A percentile compares a stretch with the other conserved stretches of the same genome.
phyloP scores from a whole-genome alignment of 2,888 invertebrate species.

The Sphaeridia pumilis region DNA sequence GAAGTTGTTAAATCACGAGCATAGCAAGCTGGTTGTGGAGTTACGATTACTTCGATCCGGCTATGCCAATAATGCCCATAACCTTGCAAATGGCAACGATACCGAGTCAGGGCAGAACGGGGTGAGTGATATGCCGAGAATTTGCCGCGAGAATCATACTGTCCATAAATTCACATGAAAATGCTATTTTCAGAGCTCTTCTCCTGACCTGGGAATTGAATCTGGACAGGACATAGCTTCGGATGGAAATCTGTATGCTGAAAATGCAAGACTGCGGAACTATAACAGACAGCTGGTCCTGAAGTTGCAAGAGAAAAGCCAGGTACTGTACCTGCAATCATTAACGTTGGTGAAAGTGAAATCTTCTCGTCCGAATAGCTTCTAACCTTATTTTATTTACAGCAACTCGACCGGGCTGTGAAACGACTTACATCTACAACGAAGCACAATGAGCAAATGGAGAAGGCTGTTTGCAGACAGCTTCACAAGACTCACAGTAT shows the following conservation, averaged over 20 bases:
- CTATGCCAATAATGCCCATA: background rate
- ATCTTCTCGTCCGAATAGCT: too few relatives aligned
- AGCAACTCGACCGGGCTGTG: slow-evolving; percentile 62
- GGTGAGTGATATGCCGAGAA: background rate
- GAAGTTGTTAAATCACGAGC: slow-evolving; percentile 25
- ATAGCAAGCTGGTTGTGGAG: slow-evolving; percentile 28
- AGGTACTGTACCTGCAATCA: slow-evolving; percentile 15
- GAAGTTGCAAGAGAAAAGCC: slow-evolving; percentile 28
- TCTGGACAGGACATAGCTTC: slow-evolving; percentile 52
- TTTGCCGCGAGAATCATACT: too few relatives aligned
- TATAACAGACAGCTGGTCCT: slow-evolving; percentile 26
- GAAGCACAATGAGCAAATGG: slow-evolving; percentile 66
- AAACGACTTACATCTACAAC: slow-evolving; percentile 63
- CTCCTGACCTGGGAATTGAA: slow-evolving; percentile 82
- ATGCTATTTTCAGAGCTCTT: slow-evolving; percentile 44
- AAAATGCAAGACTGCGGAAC: slow-evolving; percentile 25
- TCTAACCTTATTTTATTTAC: too few relatives aligned
- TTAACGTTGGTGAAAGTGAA: background rate
- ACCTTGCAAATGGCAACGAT: background rate
- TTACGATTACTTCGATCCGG: slow-evolving; percentile 18
- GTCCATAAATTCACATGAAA: too few relatives aligned
- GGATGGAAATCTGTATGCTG: slow-evolving; percentile 13
- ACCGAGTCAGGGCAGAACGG: background rate
- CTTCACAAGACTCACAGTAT: slow-evolving; percentile 68
- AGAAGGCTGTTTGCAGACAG: slow-evolving; percentile 69